A percentile compares a stretch with the other conserved stretches of the same genome.
These are phyloP conservation scores for Salpingus planirostris DNA, from an alignment of 2,888 invertebrate genomes.

Conservation along the genomic window DNA sequence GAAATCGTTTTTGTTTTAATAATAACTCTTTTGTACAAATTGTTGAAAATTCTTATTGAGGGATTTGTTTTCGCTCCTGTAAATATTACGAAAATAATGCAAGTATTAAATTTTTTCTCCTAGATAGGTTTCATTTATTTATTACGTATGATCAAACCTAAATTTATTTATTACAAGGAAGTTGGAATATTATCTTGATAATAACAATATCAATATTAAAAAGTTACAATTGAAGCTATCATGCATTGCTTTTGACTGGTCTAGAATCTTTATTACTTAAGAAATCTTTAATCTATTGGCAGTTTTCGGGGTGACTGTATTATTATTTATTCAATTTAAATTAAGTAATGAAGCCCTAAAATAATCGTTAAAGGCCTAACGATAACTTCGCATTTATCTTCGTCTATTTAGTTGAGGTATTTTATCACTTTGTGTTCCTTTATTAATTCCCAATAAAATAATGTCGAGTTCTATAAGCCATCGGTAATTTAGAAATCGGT, in stretches of 20 bases:
- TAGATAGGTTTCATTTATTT: background rate
- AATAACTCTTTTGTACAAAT: conserved; percentile 9
- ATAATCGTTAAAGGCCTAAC: conserved; percentile 9
- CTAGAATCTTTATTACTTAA: conserved; percentile 6
- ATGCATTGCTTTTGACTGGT: conserved; percentile 8
- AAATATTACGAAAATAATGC: conserved; percentile 14
- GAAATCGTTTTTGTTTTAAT: conserved; percentile 2
- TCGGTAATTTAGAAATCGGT: too few species aligned
- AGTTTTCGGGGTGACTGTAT: conserved; percentile 18
- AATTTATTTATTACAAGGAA: conserved; percentile 3
- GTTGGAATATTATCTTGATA: conserved; percentile 2
- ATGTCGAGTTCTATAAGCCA: background rate
- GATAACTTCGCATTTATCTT: conserved; percentile 2
- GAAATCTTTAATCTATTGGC: conserved; percentile 19
- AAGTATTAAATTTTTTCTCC: conserved; percentile 19
- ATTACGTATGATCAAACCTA: conserved; percentile 3
- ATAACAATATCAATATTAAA: conserved; percentile 9
- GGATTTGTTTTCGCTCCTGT: conserved; percentile 13
- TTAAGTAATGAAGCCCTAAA: too few species aligned
- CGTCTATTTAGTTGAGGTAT: conserved; percentile 9
- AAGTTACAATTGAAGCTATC: conserved; percentile 9
- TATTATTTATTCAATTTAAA: too few species aligned
- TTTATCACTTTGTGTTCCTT: conserved; percentile 13
- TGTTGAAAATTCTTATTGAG: conserved; percentile 8
- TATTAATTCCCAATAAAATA: too few species aligned